A percentile compares a stretch with the other conserved stretches of the same genome.
Conservation (phyloP, 2,113 vertebrate species). For the Hymenochirus boettgeri region DNA sequence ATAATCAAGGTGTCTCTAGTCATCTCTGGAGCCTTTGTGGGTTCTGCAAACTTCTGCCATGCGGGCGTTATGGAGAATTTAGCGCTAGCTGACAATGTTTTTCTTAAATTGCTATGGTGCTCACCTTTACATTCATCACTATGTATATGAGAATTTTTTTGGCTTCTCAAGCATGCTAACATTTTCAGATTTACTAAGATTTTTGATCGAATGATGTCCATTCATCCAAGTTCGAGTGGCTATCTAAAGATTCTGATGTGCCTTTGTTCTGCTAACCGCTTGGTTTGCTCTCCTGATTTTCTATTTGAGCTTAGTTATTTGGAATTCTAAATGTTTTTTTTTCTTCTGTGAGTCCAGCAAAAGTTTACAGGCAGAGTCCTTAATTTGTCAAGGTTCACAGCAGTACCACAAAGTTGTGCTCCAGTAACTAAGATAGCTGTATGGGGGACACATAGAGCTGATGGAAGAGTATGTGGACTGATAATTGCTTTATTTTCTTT, state of each 20-base stretch:
- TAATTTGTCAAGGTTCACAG: slow-evolving; percentile 91
- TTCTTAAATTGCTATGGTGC: slow-evolving; percentile 73
- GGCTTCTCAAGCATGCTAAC: slow-evolving; percentile 62
- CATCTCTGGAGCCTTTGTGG: slow-evolving; percentile 54
- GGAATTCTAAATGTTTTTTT: slow-evolving; percentile 64
- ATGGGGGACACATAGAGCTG: slow-evolving; percentile 82
- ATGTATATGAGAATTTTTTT: slow-evolving; percentile 48
- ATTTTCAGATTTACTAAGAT: slow-evolving; percentile 81
- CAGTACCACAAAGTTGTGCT: slow-evolving; percentile 89
- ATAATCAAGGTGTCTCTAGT: slow-evolving; percentile 43
- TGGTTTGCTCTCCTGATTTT: slow-evolving; percentile 62
- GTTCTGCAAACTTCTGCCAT: slow-evolving; percentile 90
- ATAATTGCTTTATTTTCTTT: slow-evolving; percentile 52
- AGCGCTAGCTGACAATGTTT: slow-evolving; percentile 79
- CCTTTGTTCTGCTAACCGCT: slow-evolving; percentile 68
- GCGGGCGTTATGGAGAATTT: slow-evolving; percentile 96
- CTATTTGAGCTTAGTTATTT: slow-evolving; percentile 58
- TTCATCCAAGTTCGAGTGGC: slow-evolving; percentile 75
- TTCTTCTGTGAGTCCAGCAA: slow-evolving; percentile 83
- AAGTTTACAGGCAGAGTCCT: slow-evolving; percentile 88
- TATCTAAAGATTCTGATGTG: slow-evolving; percentile 61
- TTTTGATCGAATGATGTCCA: slow-evolving; percentile 89
- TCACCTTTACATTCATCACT: slow-evolving; percentile 65
- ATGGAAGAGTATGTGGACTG: slow-evolving; percentile 66
- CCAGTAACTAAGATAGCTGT: slow-evolving; percentile 94